Conservation (phyloP, 2,888 invertebrate species). For the Lumbricus terrestris region DNA sequence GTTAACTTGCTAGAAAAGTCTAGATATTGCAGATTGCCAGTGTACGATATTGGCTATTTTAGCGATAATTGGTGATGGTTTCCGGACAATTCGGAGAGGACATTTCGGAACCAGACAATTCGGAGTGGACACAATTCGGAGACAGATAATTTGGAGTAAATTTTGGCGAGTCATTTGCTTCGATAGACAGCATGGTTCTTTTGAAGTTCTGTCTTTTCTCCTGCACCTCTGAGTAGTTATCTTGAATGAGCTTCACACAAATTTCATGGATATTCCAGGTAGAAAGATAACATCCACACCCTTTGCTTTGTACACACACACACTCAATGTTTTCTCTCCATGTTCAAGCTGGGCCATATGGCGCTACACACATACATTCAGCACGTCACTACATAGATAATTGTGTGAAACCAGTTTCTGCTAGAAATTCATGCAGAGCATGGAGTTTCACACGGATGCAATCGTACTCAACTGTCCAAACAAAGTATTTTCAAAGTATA, state of each 20-base stretch:
- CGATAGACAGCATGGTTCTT: neutral
- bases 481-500: neutral
- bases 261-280: no score
- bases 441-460: neutral
- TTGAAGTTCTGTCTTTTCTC: neutral
- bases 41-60: no score
- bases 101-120: no score
- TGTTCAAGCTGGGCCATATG: neutral
- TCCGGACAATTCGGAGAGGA: no score
- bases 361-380: neutral
- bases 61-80: no score
- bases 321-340: neutral
- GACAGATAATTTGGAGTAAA: no score
- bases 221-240: no score
- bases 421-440: neutral
- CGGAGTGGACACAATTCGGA: no score
- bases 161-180: neutral
- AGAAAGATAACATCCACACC: neutral
- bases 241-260: no score
- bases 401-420: neutral
- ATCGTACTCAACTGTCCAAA: neutral
- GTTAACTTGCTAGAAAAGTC: no score
- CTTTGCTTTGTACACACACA: neutral
- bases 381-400: neutral
- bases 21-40: no score